A percentile compares a stretch with the other conserved stretches of the same genome.
Evolutionary conservation across 2,888 invertebrate genomes (phyloP).

Genomic region (Machimus rusticus): DNA sequence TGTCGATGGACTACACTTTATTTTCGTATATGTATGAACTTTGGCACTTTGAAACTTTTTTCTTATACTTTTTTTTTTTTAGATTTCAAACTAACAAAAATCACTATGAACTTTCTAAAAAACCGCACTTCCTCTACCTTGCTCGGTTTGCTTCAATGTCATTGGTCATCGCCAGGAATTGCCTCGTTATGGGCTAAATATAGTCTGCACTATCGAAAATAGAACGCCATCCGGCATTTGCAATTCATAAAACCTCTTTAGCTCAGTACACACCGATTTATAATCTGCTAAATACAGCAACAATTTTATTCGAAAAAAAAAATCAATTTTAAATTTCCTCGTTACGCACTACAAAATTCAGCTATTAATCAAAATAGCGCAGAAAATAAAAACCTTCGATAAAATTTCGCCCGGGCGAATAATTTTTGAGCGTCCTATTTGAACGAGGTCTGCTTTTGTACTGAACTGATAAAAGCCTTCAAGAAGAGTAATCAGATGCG

Average conservation of each 20-base stretch:
- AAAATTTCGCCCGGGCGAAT: neutral
- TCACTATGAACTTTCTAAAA: neutral
- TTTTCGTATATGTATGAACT: neutral
- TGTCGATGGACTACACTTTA: neutral
- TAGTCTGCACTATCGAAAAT: neutral
- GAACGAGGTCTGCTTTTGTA: neutral
- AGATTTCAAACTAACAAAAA: neutral
- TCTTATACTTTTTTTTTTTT: neutral
- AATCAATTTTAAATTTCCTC: too few relatives aligned
- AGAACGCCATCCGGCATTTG: neutral
- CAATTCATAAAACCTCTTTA: neutral
- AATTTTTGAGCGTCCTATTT: neutral
- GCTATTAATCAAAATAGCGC: neutral
- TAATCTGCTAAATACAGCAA: neutral
- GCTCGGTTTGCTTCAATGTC: neutral
- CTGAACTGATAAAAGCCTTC: conserved; percentile 22
- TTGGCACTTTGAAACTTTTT: neutral
- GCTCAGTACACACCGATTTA: neutral
- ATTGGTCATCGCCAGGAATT: neutral
- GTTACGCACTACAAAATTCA: neutral
- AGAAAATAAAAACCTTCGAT: neutral
- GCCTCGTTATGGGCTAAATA: neutral
- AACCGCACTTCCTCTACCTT: neutral
- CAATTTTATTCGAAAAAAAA: neutral
- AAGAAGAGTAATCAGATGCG: neutral